Evolutionary conservation across 2,888 invertebrate genomes (phyloP).

Genomic region (Tillus elongatus): DNA sequence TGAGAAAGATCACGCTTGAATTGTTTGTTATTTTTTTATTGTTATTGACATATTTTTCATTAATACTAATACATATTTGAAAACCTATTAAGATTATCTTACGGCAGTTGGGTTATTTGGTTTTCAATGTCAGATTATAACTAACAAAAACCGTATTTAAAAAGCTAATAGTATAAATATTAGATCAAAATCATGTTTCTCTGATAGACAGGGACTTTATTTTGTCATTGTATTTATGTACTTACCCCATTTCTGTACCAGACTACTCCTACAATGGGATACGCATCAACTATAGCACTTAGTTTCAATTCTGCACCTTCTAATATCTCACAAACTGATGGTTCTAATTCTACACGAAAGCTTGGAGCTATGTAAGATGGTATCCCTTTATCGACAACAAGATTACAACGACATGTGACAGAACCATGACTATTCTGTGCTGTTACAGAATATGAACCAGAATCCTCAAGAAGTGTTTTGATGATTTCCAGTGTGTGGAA

Average conservation of each 20-base stretch:
- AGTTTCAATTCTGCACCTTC: conserved; percentile 50
- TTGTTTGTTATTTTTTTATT: no score
- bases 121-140: no score
- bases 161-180: no score
- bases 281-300: conserved; percentile 50
- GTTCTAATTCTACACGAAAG: conserved; percentile 62
- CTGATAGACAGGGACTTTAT: no score
- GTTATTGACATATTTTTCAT: no score
- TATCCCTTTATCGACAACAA: conserved; percentile 76
- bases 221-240: no score
- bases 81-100: no score
- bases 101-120: no score
- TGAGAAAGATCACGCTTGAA: no score
- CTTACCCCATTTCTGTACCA: conserved; percentile 67
- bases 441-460: conserved; percentile 68
- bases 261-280: conserved; percentile 67
- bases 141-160: no score
- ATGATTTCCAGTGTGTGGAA: conserved; percentile 82
- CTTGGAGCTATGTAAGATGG: conserved; percentile 72
- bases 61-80: no score
- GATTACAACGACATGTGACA: conserved; percentile 64
- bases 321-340: conserved; percentile 48
- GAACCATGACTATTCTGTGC: conserved; percentile 76
- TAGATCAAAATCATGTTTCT: no score
- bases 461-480: conserved; percentile 66